Conservation (phyloP, 2,888 invertebrate species). For the Arge pagana region DNA sequence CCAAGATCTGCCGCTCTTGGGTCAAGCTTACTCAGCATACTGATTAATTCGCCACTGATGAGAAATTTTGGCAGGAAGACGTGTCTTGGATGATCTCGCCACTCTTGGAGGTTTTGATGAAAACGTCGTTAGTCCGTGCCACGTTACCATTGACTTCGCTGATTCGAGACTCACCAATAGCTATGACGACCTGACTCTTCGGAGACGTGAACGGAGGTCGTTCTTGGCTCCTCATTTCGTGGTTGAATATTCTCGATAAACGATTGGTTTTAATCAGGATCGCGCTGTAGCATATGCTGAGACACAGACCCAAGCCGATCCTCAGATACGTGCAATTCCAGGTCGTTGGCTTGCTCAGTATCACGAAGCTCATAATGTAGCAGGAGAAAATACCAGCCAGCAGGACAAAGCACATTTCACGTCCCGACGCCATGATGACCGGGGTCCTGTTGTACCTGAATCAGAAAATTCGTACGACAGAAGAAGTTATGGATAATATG, state of each 20-base stretch:
- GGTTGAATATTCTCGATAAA: slow-evolving; percentile 73
- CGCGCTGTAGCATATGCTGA: slow-evolving; percentile 76
- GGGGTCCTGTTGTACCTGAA: slow-evolving; percentile 64
- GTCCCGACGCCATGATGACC: slow-evolving; percentile 77
- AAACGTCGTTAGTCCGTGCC: too few relatives aligned
- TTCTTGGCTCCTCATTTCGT: slow-evolving; percentile 68
- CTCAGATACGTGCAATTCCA: slow-evolving; percentile 69
- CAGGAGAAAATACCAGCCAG: slow-evolving; percentile 72
- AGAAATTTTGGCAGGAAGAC: too few relatives aligned
- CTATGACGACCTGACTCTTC: slow-evolving; percentile 74
- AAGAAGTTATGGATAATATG: too few relatives aligned
- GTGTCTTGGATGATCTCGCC: too few relatives aligned
- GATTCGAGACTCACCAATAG: slow-evolving; percentile 61
- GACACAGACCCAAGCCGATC: slow-evolving; percentile 72
- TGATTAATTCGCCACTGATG: too few relatives aligned
- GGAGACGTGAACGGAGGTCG: slow-evolving; percentile 77
- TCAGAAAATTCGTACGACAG: slow-evolving; percentile 19
- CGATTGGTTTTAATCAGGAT: slow-evolving; percentile 78
- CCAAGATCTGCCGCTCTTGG: too few relatives aligned
- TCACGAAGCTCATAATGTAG: slow-evolving; percentile 73
- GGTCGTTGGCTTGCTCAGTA: slow-evolving; percentile 70
- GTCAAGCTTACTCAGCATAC: too few relatives aligned
- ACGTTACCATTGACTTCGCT: too few relatives aligned
- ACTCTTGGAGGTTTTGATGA: too few relatives aligned
- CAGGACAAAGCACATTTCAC: slow-evolving; percentile 77